Conservation (phyloP, 2,113 vertebrate genomes). For the Oostethus manadensis region DNA sequence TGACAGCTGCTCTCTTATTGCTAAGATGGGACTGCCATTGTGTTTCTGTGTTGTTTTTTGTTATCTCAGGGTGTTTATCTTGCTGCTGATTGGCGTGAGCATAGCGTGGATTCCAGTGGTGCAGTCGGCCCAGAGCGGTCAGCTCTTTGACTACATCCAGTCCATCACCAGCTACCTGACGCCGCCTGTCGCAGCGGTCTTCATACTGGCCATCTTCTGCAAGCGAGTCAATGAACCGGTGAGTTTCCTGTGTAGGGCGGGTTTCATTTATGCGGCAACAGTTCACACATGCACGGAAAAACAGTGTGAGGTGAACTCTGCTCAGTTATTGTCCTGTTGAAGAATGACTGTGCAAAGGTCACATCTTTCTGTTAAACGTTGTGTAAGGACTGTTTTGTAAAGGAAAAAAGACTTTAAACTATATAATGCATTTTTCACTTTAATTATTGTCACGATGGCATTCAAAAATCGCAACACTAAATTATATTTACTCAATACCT, state of each 20-base stretch:
- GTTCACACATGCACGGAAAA: neutral
- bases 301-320: slow-evolving; percentile 4
- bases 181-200: slow-evolving; percentile 88
- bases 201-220: slow-evolving; percentile 86
- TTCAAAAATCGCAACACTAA: no score
- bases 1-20: neutral
- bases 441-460: no score
- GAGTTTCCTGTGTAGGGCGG: slow-evolving; percentile 27
- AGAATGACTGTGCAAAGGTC: slow-evolving; percentile 6
- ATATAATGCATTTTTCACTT: no score
- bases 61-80: slow-evolving; percentile 80
- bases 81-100: slow-evolving; percentile 84
- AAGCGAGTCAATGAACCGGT: slow-evolving; percentile 88
- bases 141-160: slow-evolving; percentile 94
- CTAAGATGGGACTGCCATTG: neutral
- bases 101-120: slow-evolving; percentile 95
- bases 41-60: slow-evolving; percentile 17
- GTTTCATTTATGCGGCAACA: neutral
- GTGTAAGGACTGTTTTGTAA: neutral
- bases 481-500: no score
- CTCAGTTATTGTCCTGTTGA: neutral
- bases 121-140: slow-evolving; percentile 85
- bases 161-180: slow-evolving; percentile 90
- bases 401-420: neutral
- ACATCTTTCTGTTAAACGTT: neutral